A percentile compares a stretch with the other conserved stretches of the same genome.
phyloP scores from a whole-genome alignment of 2,888 invertebrate genomes.

The Andrena camellia region DNA sequence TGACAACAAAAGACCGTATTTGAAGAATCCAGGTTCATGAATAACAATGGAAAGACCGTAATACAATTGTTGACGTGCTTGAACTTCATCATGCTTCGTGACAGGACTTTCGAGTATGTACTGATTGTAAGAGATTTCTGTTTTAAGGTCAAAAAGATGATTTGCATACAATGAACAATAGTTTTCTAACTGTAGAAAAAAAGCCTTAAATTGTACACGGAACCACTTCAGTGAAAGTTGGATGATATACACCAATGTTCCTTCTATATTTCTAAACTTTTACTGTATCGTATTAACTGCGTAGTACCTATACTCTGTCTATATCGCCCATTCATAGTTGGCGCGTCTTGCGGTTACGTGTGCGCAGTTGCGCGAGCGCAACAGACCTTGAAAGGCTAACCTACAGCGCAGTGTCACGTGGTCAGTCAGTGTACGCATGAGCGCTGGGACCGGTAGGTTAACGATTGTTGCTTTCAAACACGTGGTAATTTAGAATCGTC shows the following conservation, averaged over 20 bases:
- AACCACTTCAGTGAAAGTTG: no score
- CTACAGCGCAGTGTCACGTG: background rate
- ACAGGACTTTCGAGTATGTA: slow-evolving; percentile 36
- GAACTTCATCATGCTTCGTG: slow-evolving; percentile 33
- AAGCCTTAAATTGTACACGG: no score
- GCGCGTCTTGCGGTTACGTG: no score
- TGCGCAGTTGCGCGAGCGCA: no score
- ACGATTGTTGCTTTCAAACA: slow-evolving; percentile 4
- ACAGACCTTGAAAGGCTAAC: background rate
- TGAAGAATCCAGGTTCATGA: background rate
- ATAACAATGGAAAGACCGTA: slow-evolving; percentile 14
- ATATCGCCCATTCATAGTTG: no score
- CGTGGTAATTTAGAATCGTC: slow-evolving; percentile 19
- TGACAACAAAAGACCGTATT: slow-evolving; percentile 26
- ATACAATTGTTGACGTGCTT: slow-evolving; percentile 22
- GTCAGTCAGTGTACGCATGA: background rate
- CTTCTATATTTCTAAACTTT: no score
- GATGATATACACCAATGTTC: no score
- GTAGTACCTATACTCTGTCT: no score
- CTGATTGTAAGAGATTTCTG: slow-evolving; percentile 15
- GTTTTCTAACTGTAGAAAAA: background rate
- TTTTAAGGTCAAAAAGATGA: slow-evolving; percentile 15
- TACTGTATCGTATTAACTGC: no score
- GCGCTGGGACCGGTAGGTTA: background rate
- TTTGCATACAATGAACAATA: slow-evolving; percentile 62